These are phyloP conservation scores for Phortica magna DNA, from an alignment of 2,888 invertebrate genomes.

Conservation along the genomic window DNA sequence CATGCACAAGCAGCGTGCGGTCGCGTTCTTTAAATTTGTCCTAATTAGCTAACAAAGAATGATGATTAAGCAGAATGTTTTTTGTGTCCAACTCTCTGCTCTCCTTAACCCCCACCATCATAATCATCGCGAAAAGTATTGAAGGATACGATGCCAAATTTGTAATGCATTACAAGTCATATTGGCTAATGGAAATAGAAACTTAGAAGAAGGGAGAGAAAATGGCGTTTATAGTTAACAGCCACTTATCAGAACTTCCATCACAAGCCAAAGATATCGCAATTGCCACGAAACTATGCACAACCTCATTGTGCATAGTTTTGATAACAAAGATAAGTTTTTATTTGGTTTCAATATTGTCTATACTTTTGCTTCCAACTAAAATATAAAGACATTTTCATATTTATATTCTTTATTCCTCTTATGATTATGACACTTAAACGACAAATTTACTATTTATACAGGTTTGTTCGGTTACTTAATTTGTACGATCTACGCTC, in stretches of 20 bases:
- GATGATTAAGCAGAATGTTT: conserved; percentile 62
- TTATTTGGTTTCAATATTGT: conserved; percentile 54
- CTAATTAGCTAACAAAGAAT: conserved; percentile 77
- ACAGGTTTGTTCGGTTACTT: conserved; percentile 47
- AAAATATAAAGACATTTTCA: conserved; percentile 58
- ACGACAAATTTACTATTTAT: conserved; percentile 9
- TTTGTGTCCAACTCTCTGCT: background rate
- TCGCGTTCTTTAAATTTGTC: conserved; percentile 74
- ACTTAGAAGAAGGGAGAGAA: too few relatives aligned
- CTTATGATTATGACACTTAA: conserved; percentile 64
- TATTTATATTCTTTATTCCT: conserved; percentile 38
- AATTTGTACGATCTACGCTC: conserved; percentile 4
- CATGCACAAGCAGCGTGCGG: conserved; percentile 45
- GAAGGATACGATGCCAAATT: too few relatives aligned
- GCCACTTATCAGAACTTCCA: too few relatives aligned
- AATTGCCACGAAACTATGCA: background rate
- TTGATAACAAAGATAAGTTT: conserved; percentile 40
- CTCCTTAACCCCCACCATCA: background rate
- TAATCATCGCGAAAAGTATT: too few relatives aligned
- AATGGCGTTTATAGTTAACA: too few relatives aligned
- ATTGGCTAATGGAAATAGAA: too few relatives aligned
- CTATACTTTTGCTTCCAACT: conserved; percentile 46
- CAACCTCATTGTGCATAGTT: conserved; percentile 41
- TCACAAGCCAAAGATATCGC: too few relatives aligned
- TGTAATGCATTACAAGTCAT: too few relatives aligned